Percentiles rank a stretch among this genome's conserved stretches.
phyloP scores from a whole-genome alignment of 2,797 vertebrate genomes.

The Hydrocynus forskahlii region DNA sequence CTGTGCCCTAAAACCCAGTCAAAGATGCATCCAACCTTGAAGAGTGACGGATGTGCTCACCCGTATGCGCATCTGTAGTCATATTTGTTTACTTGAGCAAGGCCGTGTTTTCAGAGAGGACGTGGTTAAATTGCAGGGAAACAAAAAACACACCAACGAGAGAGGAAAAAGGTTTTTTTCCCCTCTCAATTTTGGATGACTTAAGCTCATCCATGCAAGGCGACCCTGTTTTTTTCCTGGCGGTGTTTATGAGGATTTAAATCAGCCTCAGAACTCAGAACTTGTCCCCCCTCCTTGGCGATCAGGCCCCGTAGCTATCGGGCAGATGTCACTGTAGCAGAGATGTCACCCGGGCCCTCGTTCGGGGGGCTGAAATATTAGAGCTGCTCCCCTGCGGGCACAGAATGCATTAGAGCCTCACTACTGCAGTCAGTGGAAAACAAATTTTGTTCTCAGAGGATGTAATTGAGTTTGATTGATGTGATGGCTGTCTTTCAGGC shows the following conservation, averaged over 20 bases:
- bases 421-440: slow-evolving; percentile 56
- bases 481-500: slow-evolving; percentile 76
- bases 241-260: slow-evolving; percentile 51
- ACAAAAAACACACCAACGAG: neutral
- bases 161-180: slow-evolving; percentile 20
- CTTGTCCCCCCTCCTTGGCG: slow-evolving; percentile 23
- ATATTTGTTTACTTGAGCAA: slow-evolving; percentile 13
- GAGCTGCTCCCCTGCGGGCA: slow-evolving; percentile 53
- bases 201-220: slow-evolving; percentile 36
- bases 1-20: slow-evolving; percentile 10
- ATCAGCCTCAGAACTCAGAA: neutral
- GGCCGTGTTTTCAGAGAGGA: slow-evolving; percentile 30
- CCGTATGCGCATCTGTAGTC: neutral
- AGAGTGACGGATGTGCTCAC: slow-evolving; percentile 22
- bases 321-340: slow-evolving; percentile 53
- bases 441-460: slow-evolving; percentile 57
- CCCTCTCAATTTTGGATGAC: slow-evolving; percentile 13
- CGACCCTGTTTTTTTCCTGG: slow-evolving; percentile 39
- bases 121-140: slow-evolving; percentile 13
- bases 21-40: slow-evolving; percentile 1
- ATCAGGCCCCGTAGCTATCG: slow-evolving; percentile 36
- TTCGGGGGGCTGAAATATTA: slow-evolving; percentile 54
- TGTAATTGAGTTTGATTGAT: slow-evolving; percentile 57
- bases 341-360: slow-evolving; percentile 49
- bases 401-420: slow-evolving; percentile 58